Evolutionary conservation across 2,888 invertebrate species (phyloP), one percentile per base, ranked within the genome.

Genomic region (Pseudococcus longispinus): DNA sequence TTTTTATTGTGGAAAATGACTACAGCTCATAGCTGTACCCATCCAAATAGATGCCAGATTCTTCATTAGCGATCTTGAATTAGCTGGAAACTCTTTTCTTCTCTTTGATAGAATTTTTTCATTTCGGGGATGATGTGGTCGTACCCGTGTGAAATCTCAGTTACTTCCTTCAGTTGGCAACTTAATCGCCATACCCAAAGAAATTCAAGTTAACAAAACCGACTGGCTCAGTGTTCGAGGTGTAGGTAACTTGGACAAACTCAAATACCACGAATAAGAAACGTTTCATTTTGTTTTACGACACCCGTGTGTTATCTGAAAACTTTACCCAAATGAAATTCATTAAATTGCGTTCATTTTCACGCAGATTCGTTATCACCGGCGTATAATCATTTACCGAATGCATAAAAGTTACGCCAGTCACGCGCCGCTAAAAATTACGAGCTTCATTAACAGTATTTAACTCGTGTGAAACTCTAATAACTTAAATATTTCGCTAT

Each of bases 391-490:
- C 77, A 80, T 80, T 80, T 80, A 80, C 37, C 37, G 23, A 80
- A 80, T 42, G 77, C 77, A 23, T 80, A 80, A 80, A 80, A 80
- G 37, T 80, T 80, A 80, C 77, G 37, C 77, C 42, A 80, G 77
- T 80, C 77, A 80, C 77, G 77, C 77, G 42, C 77, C 77, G 42
- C 77, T 42, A 80, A 80, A 80, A 80, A 80, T 80, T 80, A 80
- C 77, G 77, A 80, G 77, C 77, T 80, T 80, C 77, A 80, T 80
- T 80, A 80, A 80, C 77, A 80, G 37, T 80, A 80, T 80, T 80
- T 80, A 80, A 80, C 37, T 80, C 70, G 77, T 42, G 77, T 42
- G 77, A 80, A 80, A 42, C 20, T 80, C 77, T 42, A 80, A 80
- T 80, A 80, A 80, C 77, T 80, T 80, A 80, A 42, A 37, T 23